Evolutionary conservation across 2,797 vertebrate genomes (phyloP).

Genomic region (Schizothorax lantsangensis): DNA sequence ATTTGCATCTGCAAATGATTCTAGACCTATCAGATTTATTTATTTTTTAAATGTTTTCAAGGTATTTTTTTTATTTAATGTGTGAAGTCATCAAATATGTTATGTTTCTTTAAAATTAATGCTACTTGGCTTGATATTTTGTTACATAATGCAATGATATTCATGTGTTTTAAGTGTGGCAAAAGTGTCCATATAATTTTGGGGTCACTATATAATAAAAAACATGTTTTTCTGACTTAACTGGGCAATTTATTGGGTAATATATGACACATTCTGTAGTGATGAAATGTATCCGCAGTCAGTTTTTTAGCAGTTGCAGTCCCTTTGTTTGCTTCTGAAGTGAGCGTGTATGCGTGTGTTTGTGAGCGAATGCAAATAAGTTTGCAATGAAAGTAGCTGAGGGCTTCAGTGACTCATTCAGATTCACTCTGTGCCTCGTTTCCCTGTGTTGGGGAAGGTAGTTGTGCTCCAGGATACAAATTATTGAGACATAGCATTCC

Average conservation of each 20-base stretch:
- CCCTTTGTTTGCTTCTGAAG: constrained; percentile 26
- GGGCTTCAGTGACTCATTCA: constrained; percentile 53
- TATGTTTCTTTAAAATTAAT: neutral
- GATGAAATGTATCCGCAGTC: neutral
- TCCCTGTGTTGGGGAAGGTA: constrained; percentile 33
- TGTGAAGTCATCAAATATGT: neutral
- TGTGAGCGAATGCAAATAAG: constrained; percentile 37
- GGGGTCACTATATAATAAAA: neutral
- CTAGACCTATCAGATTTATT: neutral
- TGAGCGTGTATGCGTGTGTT: constrained; percentile 32
- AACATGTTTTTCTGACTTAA: neutral
- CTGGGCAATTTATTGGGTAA: neutral
- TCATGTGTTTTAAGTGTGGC: neutral
- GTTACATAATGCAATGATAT: neutral
- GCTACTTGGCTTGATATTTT: neutral
- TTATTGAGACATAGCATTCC: constrained; percentile 57
- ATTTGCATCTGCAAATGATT: neutral
- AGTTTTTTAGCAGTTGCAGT: neutral
- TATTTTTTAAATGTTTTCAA: neutral
- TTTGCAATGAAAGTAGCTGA: constrained; percentile 38
- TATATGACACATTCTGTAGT: neutral
- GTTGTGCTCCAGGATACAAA: constrained; percentile 47
- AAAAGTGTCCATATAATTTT: neutral
- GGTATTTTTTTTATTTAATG: neutral
- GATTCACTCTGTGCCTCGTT: constrained; percentile 42